These are phyloP conservation scores for Drosophila takahashii DNA, from an alignment of 1,140 invertebrate species.

Conservation along the genomic window DNA sequence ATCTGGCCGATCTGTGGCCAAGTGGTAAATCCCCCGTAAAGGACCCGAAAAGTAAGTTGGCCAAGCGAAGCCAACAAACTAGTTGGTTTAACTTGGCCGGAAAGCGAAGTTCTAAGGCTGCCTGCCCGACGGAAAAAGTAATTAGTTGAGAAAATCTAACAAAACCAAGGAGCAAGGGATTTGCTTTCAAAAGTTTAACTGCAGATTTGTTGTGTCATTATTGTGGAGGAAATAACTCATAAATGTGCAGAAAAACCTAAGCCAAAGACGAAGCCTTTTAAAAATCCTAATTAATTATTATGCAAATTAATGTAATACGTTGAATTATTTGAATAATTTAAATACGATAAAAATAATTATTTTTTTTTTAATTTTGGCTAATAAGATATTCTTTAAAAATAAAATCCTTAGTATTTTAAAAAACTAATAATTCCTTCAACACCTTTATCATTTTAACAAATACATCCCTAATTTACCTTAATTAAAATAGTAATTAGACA, in stretches of 20 bases:
- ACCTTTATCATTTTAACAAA: too few species aligned
- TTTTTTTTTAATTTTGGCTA: too few species aligned
- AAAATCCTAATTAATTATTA: too few species aligned
- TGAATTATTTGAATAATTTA: too few species aligned
- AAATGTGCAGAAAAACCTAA: not conserved
- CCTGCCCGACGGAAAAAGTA: slow-evolving; percentile 20
- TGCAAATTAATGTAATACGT: too few species aligned
- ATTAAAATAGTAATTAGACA: too few species aligned
- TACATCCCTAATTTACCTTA: too few species aligned
- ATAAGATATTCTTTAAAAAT: too few species aligned
- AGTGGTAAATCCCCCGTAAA: slow-evolving; percentile 15
- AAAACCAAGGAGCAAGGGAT: slow-evolving; percentile 3
- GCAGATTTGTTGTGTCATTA: not conserved
- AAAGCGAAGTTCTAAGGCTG: slow-evolving; percentile 29
- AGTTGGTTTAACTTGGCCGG: slow-evolving; percentile 34
- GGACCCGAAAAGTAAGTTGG: slow-evolving; percentile 10
- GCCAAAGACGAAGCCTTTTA: not conserved
- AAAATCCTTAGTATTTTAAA: too few species aligned
- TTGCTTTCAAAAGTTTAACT: not conserved
- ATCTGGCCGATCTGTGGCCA: slow-evolving; percentile 3
- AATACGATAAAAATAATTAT: too few species aligned
- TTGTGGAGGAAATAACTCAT: not conserved
- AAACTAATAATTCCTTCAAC: too few species aligned
- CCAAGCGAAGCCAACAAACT: slow-evolving; percentile 35
- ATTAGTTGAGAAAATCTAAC: slow-evolving; percentile 22